Conservation (phyloP, 2,113 vertebrate species). For the Phodopus roborovskii region DNA sequence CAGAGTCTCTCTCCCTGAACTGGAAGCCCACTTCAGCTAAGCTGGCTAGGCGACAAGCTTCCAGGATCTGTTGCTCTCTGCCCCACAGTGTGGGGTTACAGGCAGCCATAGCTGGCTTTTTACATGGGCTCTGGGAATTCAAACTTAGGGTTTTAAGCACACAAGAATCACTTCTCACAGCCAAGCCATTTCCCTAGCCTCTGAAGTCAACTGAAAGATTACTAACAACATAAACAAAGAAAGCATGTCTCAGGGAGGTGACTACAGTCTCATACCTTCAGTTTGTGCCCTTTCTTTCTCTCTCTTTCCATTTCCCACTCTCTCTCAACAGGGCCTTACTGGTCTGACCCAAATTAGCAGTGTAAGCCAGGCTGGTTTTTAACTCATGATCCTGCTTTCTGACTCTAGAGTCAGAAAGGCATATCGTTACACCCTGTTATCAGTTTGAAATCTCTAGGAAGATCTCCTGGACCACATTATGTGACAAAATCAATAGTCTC, state of each 20-base stretch:
- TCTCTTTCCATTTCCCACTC: too few species aligned
- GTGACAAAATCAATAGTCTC: neutral
- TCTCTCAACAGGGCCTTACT: neutral
- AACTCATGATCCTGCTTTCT: neutral
- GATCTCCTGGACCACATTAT: neutral
- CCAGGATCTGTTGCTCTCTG: neutral
- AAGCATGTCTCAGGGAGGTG: neutral
- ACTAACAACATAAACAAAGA: neutral
- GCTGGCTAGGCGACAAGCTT: neutral
- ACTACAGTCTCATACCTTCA: neutral
- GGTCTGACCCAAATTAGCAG: neutral
- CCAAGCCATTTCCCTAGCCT: neutral
- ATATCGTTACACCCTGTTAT: neutral
- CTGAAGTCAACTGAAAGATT: neutral
- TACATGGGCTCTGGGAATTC: neutral
- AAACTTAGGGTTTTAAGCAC: neutral
- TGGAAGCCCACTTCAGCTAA: neutral
- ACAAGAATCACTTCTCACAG: neutral
- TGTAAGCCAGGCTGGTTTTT: neutral
- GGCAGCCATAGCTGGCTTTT: neutral
- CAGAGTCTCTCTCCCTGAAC: neutral
- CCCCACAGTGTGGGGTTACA: neutral
- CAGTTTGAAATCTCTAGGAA: neutral
- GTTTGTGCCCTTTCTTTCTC: neutral
- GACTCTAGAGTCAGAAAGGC: neutral